A percentile compares a stretch with the other conserved stretches of the same genome.
These are phyloP conservation scores for Steinernema carpocapsae DNA, from an alignment of 2,888 invertebrate species.

Conservation along the genomic window DNA sequence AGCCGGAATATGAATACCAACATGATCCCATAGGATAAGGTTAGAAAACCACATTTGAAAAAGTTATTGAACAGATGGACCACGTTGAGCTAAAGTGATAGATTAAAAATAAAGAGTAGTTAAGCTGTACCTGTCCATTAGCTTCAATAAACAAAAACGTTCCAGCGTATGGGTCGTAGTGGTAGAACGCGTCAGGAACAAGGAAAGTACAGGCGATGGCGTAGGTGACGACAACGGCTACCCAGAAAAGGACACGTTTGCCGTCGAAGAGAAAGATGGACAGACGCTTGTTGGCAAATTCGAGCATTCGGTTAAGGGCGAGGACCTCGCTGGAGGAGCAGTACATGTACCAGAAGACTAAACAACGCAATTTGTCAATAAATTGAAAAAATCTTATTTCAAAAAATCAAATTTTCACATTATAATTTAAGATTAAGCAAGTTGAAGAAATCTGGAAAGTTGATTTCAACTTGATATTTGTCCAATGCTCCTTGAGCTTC, in stretches of 20 bases:
- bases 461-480: too few relatives aligned
- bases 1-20: slow-evolving; percentile 3
- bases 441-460: too few relatives aligned
- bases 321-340: slow-evolving; percentile 14
- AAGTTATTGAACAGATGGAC: slow-evolving; percentile 26
- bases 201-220: neutral
- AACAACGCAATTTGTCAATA: too few relatives aligned
- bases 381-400: too few relatives aligned
- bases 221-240: slow-evolving; percentile 1
- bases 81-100: neutral
- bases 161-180: slow-evolving; percentile 12
- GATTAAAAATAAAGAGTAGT: neutral
- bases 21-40: neutral
- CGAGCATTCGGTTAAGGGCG: slow-evolving; percentile 1
- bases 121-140: neutral
- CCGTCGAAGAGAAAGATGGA: neutral
- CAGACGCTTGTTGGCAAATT: neutral
- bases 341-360: slow-evolving; percentile 23
- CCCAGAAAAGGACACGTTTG: neutral
- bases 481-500: too few relatives aligned
- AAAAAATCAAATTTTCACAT: too few relatives aligned
- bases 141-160: neutral
- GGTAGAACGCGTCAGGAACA: slow-evolving; percentile 8
- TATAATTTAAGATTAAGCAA: too few relatives aligned
- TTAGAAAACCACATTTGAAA: slow-evolving; percentile 11